Base-by-base conservation (phyloP, 2,113 vertebrate species). In the Heptranchias perlo region DNA sequence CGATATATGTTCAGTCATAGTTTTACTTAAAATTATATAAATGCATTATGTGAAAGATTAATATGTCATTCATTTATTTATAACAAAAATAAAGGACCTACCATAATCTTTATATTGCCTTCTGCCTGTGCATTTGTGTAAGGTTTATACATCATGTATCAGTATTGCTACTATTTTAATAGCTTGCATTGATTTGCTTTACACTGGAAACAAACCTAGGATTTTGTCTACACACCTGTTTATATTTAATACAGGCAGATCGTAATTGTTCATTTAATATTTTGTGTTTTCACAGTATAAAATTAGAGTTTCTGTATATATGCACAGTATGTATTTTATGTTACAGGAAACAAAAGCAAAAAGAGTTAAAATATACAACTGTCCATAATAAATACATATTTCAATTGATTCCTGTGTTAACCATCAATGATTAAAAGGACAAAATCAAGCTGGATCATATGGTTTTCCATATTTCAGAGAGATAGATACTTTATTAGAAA, bases 161-260 rank as follows among this genome's bases (percentile, higher is more conserved):
- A 93, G 13, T 61, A 62, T 8, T 21, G 14, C 54, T 64, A 8
- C 21, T 39, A 21, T 64, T 93, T n/a, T 93, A 62, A n/a, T 61
- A 18, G 91, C n/a, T n/a, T 64, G 13, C 58, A 93, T 93, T 93
- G 61, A n/a, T 93, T 93, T 93, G 91, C 31, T 64, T 93, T 39
- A 93, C 35, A 64, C 91, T 23, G 35, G 28, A 64, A 93, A 64
- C 61, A 93, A 2, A 89, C 89, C 25, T 92, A 93, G 91, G n/a
- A 93, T 93, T 44, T 93, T 93, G 54, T 64, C 58, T 61, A 35
- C 18, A 35, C 54, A 92, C 58, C 89, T 64, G 31, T 64, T 93
- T 44, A 93, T 93, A 93, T 6, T 64, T 21, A 62, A 93, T 64
- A 64, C 61, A 39, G 23, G 14, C 49, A 92, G 91, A 64, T 61